Percentiles rank a stretch among this genome's conserved stretches.
These are phyloP conservation scores for Spermophilus dauricus DNA, from an alignment of 2,113 vertebrate genomes.

Conservation along the genomic window DNA sequence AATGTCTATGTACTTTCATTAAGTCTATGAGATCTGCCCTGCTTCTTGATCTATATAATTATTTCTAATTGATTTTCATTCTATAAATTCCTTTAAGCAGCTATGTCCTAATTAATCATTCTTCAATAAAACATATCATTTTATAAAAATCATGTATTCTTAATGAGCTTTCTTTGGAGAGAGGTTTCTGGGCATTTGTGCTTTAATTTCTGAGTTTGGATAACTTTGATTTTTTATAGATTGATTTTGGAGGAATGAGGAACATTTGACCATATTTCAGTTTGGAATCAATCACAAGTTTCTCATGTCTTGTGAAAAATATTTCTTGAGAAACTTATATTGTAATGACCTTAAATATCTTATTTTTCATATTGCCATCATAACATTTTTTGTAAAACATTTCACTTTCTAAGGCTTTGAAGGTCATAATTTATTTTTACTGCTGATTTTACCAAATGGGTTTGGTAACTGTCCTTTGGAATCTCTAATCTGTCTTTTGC, in stretches of 20 bases:
- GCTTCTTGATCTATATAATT: conserved; percentile 57
- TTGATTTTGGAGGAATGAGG: neutral
- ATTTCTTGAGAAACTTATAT: conserved; percentile 19
- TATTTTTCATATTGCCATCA: conserved; percentile 4
- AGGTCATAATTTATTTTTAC: conserved; percentile 30
- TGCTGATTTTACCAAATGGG: neutral
- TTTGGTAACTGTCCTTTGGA: neutral
- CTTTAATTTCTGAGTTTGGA: neutral
- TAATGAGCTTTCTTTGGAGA: neutral
- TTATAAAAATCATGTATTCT: neutral
- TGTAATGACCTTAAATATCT: conserved; percentile 1
- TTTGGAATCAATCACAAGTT: neutral
- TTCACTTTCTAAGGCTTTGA: neutral
- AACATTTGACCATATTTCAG: neutral
- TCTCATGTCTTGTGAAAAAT: neutral
- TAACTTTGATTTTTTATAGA: neutral
- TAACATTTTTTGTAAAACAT: neutral
- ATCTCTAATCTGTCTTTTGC: neutral
- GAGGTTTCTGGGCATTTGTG: neutral
- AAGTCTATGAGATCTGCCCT: neutral
- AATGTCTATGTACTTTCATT: neutral
- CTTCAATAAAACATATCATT: conserved; percentile 34
- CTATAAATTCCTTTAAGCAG: conserved; percentile 40
- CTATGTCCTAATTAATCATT: conserved; percentile 32
- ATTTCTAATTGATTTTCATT: conserved; percentile 44